These are phyloP conservation scores for Oxyruncus cristatus DNA, from an alignment of 2,113 vertebrate species.

Conservation along the genomic window DNA sequence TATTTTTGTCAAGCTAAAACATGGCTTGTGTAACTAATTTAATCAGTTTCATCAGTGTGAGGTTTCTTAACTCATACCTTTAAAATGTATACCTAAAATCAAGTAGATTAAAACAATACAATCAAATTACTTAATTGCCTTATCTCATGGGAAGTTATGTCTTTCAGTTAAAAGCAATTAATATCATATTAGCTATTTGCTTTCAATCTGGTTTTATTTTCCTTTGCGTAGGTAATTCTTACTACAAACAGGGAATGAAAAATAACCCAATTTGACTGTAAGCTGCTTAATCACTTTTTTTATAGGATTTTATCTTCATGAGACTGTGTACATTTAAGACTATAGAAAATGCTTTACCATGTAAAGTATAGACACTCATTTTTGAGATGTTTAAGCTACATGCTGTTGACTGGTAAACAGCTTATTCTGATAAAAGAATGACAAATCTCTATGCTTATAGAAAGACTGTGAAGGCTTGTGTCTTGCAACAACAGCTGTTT, in stretches of 20 bases:
- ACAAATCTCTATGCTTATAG: slow-evolving; percentile 53
- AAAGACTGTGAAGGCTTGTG: slow-evolving; percentile 60
- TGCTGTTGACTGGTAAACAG: slow-evolving; percentile 68
- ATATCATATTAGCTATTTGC: slow-evolving; percentile 31
- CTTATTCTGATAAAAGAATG: slow-evolving; percentile 69
- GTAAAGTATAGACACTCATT: slow-evolving; percentile 77
- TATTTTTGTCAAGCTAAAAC: slow-evolving; percentile 38
- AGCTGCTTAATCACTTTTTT: slow-evolving; percentile 67
- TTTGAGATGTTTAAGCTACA: slow-evolving; percentile 70
- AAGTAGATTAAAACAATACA: slow-evolving; percentile 68
- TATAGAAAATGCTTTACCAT: slow-evolving; percentile 78
- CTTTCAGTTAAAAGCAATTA: slow-evolving; percentile 24
- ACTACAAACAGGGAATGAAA: not conserved
- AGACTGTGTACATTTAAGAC: slow-evolving; percentile 70
- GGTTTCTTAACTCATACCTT: slow-evolving; percentile 7
- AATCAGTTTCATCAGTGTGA: not conserved
- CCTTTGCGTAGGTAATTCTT: slow-evolving; percentile 35
- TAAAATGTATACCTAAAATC: slow-evolving; percentile 54
- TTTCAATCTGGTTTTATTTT: slow-evolving; percentile 51
- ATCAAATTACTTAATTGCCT: slow-evolving; percentile 73
- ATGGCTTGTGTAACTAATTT: slow-evolving; percentile 1
- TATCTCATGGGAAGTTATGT: slow-evolving; percentile 65
- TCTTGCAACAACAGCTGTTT: slow-evolving; percentile 64
- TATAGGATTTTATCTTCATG: slow-evolving; percentile 63
- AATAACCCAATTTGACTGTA: slow-evolving; percentile 62